Evolutionary conservation across 2,797 vertebrate genomes (phyloP).

Genomic region (Rhincodon typus): DNA sequence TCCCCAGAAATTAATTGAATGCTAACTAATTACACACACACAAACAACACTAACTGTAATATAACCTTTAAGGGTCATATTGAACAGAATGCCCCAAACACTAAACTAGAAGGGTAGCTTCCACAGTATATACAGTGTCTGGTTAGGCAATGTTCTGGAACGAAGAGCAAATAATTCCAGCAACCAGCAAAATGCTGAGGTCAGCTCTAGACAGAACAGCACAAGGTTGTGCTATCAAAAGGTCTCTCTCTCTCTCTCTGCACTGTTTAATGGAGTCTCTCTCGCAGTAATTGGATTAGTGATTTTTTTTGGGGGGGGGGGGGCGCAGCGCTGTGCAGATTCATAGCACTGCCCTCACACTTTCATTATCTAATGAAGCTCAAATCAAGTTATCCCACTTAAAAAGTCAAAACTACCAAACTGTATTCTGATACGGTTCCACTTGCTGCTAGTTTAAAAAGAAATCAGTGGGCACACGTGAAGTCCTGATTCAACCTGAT

Average conservation of each 20-base stretch:
- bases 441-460: neutral
- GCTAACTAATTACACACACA: too few relatives aligned
- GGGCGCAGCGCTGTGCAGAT: neutral
- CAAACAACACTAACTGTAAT: too few relatives aligned
- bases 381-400: neutral
- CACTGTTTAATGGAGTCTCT: too few relatives aligned
- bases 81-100: neutral
- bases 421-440: neutral
- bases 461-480: neutral
- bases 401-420: neutral
- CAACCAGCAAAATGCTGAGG: neutral
- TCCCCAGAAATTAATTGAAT: too few relatives aligned
- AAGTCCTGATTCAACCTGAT: neutral
- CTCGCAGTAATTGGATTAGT: too few relatives aligned
- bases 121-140: neutral
- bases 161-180: neutral
- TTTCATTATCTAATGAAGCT: neutral
- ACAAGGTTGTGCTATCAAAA: neutral
- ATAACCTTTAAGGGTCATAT: neutral
- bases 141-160: neutral
- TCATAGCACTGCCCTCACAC: neutral
- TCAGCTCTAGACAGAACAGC: neutral
- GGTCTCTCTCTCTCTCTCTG: neutral
- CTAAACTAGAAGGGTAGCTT: neutral
- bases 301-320: too few relatives aligned